phyloP scores from a whole-genome alignment of 2,888 invertebrate genomes.

The Leptura quadrifasciata region DNA sequence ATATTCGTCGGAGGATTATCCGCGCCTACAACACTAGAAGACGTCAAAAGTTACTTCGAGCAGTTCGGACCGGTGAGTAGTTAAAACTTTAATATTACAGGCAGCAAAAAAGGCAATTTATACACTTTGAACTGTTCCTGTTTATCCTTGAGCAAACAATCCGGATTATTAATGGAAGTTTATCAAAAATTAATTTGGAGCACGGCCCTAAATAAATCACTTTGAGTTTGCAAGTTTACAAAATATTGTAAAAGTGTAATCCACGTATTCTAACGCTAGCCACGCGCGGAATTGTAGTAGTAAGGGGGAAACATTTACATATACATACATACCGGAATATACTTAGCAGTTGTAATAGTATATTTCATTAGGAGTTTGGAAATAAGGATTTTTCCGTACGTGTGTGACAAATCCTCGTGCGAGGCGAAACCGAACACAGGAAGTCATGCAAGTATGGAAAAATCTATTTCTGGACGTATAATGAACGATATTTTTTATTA shows the following conservation, averaged over 20 bases:
- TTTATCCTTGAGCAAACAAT: conserved; percentile 43
- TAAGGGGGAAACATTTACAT: not conserved
- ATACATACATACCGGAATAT: not conserved
- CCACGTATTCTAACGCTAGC: not conserved
- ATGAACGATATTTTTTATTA: no score
- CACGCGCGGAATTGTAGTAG: not conserved
- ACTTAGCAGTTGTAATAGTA: not conserved
- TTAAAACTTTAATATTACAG: conserved; percentile 17
- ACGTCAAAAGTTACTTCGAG: conserved; percentile 99
- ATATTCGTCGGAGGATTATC: conserved; percentile 99
- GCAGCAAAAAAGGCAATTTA: not conserved
- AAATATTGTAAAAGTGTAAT: conserved; percentile 7
- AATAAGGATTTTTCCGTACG: no score
- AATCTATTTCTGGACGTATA: no score
- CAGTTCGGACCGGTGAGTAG: conserved; percentile 98
- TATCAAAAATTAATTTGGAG: conserved; percentile 50
- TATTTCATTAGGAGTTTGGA: no score
- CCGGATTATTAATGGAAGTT: conserved; percentile 44
- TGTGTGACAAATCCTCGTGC: no score
- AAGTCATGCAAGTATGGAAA: no score
- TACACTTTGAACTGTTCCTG: conserved; percentile 8
- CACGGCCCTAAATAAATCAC: conserved; percentile 45
- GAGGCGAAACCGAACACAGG: no score
- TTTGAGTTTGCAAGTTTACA: not conserved
- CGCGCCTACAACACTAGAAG: conserved; percentile 99